phyloP scores from a whole-genome alignment of 64 coral and sea anemone genomes.

The Montipora sp. region DNA sequence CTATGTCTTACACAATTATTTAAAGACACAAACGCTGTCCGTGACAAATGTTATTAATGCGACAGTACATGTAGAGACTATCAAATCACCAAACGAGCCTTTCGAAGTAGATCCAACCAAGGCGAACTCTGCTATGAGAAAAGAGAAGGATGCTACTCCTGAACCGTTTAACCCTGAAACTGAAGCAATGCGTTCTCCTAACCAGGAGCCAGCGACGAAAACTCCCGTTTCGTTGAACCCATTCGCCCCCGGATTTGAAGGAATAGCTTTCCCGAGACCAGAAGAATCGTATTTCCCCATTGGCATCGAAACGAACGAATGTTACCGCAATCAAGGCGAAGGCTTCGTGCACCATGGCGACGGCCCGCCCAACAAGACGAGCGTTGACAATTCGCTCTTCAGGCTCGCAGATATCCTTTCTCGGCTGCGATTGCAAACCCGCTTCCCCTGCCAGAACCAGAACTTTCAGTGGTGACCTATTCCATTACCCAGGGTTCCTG shows the following conservation, averaged over 20 bases:
- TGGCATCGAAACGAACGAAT: not conserved
- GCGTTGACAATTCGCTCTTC: not conserved
- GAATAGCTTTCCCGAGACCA: not conserved
- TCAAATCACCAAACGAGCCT: not conserved
- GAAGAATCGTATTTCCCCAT: not conserved
- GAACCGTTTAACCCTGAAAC: not conserved
- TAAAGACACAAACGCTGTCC: not conserved
- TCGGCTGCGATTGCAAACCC: slow-evolving; percentile 9
- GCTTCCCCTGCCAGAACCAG: slow-evolving; percentile 46
- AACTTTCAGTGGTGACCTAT: slow-evolving; percentile 47
- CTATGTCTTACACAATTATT: slow-evolving; percentile 2
- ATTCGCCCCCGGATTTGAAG: not conserved
- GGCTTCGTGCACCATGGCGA: not conserved
- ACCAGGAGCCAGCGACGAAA: not conserved
- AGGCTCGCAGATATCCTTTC: slow-evolving; percentile 37
- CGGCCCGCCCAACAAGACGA: not conserved
- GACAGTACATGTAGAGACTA: not conserved
- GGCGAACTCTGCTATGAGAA: not conserved
- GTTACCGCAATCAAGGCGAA: not conserved
- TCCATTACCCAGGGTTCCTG: slow-evolving; percentile 25
- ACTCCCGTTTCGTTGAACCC: not conserved
- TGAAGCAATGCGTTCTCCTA: not conserved
- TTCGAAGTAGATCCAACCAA: not conserved
- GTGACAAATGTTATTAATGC: not conserved
- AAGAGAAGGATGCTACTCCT: not conserved